Base-by-base conservation (phyloP, 2,888 invertebrate species). In the Eupithecia inturbata region DNA sequence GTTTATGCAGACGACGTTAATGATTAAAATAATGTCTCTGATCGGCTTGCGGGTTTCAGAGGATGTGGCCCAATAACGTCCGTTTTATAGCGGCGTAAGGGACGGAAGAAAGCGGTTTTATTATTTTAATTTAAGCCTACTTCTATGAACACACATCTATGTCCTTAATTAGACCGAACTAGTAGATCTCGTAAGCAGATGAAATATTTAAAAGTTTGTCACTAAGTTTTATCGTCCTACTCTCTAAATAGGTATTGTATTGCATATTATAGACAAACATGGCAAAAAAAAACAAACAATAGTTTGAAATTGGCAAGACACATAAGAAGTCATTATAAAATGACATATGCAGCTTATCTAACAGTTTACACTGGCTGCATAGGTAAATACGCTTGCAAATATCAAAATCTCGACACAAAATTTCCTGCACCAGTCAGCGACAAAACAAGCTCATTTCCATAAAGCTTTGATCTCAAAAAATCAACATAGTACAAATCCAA, bases 11-110 rank as follows among this genome's bases (percentile, higher is more conserved):
- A 81, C 81, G 91, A 91, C 90, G 79, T 88, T 90, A 88, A 90
- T 90, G 89, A 91, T 92, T 92, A 89, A 90, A 92, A 92, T 91
- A 89, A 85, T 85, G 81, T 84, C 84, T 82, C 82, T 84, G 84
- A 88, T 89, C 87, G 86, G 83, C 86, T 88, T 88, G 89, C 33
- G 36, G 16, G 67, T 67, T 67, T 28, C 31, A 53, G 19, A 68
- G 68, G 53, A 49, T 31, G 68, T 53, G 33, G 12, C 53, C 68
- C 12, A 33, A 53, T 68, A 49, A 53, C 53, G 19, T 68, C 26
- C 53, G 19, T n/a, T n/a, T 41, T 22, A 26, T 39, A 31, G 14
- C 39, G 68, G n/a, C 53, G 12, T 12, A 68, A 68, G 36, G 10
- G 3, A 68, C 9, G 22, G 14, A 7, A 68, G 36, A 68, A 14